phyloP scores from a whole-genome alignment of 1,140 invertebrate species.

The Platorchestia sp. region DNA sequence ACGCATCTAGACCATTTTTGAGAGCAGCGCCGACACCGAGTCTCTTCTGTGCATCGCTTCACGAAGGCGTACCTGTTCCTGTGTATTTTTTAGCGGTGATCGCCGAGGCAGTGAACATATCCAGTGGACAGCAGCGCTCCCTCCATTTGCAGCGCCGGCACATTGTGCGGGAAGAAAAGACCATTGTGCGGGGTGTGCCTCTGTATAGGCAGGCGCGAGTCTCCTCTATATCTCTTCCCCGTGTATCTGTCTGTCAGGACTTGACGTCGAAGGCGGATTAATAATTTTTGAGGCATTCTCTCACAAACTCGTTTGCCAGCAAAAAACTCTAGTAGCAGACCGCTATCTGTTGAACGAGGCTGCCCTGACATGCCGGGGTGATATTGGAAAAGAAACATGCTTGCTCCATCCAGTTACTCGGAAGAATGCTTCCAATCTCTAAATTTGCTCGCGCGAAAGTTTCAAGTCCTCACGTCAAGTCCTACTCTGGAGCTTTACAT shows the following conservation, averaged over 20 bases:
- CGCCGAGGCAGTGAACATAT: not conserved
- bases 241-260: slow-evolving; percentile 25
- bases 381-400: not conserved
- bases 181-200: not conserved
- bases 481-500: not conserved
- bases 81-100: not conserved
- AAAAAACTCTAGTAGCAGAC: slow-evolving; percentile 19
- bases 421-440: not conserved
- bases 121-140: not conserved
- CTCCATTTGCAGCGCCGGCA: not conserved
- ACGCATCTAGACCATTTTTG: not conserved
- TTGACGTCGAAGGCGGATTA: slow-evolving; percentile 16
- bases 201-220: not conserved
- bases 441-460: not conserved
- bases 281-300: slow-evolving; percentile 44
- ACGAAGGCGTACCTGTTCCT: not conserved
- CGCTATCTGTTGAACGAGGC: slow-evolving; percentile 16
- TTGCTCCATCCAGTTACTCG: not conserved
- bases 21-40: not conserved
- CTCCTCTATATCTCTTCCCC: not conserved
- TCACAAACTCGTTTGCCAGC: slow-evolving; percentile 19
- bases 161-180: not conserved
- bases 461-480: too few relatives aligned
- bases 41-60: not conserved
- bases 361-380: not conserved